Base-by-base conservation (phyloP, 2,888 invertebrate genomes). In the Tinea trinotella region DNA sequence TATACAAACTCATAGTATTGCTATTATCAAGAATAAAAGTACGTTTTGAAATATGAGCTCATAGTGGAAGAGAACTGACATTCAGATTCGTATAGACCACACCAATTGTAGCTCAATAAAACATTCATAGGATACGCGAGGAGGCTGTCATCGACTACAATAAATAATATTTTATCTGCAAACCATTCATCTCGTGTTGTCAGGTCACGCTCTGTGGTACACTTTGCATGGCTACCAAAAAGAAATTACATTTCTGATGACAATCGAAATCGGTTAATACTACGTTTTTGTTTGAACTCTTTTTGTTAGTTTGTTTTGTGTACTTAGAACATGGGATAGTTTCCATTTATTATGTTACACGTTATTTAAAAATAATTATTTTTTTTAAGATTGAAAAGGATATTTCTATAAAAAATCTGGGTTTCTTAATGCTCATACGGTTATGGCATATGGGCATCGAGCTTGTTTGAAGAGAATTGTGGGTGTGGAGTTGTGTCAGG, bases 141-240 rank as follows among this genome's bases (percentile, higher is more conserved):
- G 50, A 50, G 50, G 34, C 59, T 59, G 62, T 62, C 63, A 59
- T 52, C 57, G 57, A 19, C 46, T 50, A 58, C 57, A 56, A 61
- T 65, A 65, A 65, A 65, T 64, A 63, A 63, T 61, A 58, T 59
- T 63, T 64, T 63, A 64, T 64, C 63, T 62, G 57, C 58, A 56
- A 57, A 55, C 59, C 54, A 53, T 60, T 55, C 60, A 58, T 62
- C 57, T 55, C 46, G 7, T 19, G 40, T 44, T 55, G 55, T 57
- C 55, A 52, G 46, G 48, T 55, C 50, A 30, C 54, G 52, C 48
- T 53, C 22, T 10, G 18, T 40, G 40, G 53, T 40, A 12, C 35
- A 34, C 35, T 36, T 13, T 22, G 44, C 19, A 20, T 18, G 15
- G 13, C 30, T 15, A 24, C 5, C 24, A 17, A 53, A 53, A 40